Evolutionary conservation across 2,113 vertebrate species (phyloP).

Genomic region (Antechinus stuartii): DNA sequence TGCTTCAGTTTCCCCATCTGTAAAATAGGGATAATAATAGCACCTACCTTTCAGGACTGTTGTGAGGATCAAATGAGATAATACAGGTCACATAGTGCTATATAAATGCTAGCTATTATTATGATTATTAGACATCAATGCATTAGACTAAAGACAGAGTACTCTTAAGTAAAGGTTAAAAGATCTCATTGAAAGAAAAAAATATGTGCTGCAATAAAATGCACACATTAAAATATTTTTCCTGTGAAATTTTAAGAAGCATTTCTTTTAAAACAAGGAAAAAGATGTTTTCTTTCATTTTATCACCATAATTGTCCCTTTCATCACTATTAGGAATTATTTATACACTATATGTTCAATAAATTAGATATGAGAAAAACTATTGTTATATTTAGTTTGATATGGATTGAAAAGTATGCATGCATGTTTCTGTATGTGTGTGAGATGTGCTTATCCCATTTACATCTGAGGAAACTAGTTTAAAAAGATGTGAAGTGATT

Average conservation of each 20-base stretch:
- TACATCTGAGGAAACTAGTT: neutral
- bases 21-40: neutral
- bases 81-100: neutral
- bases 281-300: neutral
- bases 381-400: neutral
- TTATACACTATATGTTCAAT: neutral
- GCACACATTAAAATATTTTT: neutral
- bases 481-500: neutral
- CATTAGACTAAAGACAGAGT: neutral
- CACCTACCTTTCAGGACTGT: neutral
- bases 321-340: neutral
- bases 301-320: neutral
- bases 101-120: neutral
- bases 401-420: neutral
- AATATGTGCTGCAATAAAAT: neutral
- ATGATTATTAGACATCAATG: neutral
- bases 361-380: neutral
- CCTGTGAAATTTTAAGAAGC: neutral
- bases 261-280: neutral
- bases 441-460: neutral
- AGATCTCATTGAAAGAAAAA: neutral
- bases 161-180: neutral
- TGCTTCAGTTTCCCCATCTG: neutral
- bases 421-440: neutral
- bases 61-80: neutral